A percentile compares a stretch with the other conserved stretches of the same genome.
phyloP scores from a whole-genome alignment of 2,113 vertebrate genomes.

The Pampusana beccarii region DNA sequence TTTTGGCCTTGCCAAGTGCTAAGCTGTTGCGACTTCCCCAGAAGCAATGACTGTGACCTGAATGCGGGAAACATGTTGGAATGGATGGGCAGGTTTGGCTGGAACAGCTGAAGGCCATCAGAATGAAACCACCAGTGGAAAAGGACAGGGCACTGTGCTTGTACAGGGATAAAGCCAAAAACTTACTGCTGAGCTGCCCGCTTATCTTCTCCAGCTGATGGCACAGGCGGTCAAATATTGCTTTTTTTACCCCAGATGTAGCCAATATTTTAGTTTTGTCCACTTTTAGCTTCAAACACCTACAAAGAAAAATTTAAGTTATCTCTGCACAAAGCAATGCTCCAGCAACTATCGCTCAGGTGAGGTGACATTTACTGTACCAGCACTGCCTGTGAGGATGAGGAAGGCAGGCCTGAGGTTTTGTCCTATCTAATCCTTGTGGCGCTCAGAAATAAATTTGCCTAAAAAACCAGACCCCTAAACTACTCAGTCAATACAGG shows the following conservation, averaged over 20 bases:
- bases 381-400: background rate
- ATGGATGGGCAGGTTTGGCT: background rate
- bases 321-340: background rate
- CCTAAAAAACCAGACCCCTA: background rate
- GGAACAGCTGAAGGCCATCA: background rate
- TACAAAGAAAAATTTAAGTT: constrained; percentile 56
- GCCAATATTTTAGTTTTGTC: constrained; percentile 83
- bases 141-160: background rate
- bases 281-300: constrained; percentile 84
- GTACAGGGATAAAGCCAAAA: background rate
- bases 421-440: background rate
- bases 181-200: constrained; percentile 80
- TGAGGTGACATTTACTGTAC: background rate
- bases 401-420: background rate
- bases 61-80: background rate
- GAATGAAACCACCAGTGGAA: background rate
- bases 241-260: constrained; percentile 81
- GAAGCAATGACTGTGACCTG: background rate
- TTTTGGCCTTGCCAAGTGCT: background rate
- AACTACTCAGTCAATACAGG: background rate
- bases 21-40: background rate
- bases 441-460: background rate
- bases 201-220: constrained; percentile 79
- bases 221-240: constrained; percentile 84
- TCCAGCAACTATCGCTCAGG: background rate